phyloP scores from a whole-genome alignment of 2,888 invertebrate genomes.

The Ophion ventricosus region DNA sequence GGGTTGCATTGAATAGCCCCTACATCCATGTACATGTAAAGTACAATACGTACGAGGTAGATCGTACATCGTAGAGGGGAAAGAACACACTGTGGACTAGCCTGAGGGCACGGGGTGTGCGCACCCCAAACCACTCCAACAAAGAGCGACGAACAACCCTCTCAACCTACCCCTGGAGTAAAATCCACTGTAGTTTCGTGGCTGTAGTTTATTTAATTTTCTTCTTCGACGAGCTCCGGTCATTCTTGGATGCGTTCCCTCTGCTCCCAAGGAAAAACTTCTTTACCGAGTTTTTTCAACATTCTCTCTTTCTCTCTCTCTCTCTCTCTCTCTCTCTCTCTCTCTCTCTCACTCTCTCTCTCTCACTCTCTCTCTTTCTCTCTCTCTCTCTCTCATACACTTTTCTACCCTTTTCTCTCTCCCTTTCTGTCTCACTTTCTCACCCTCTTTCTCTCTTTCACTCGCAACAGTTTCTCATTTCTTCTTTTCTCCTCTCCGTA shows the following conservation, averaged over 20 bases:
- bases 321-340: neutral
- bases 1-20: neutral
- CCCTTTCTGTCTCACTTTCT: neutral
- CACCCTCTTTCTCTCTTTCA: neutral
- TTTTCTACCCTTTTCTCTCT: neutral
- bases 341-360: neutral
- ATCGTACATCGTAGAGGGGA: slow-evolving; percentile 26
- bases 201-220: slow-evolving; percentile 67
- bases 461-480: slow-evolving; percentile 5
- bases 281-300: slow-evolving; percentile 46
- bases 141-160: slow-evolving; percentile 38
- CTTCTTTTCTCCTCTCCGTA: slow-evolving; percentile 38
- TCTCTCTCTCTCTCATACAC: no score
- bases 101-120: slow-evolving; percentile 47
- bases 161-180: slow-evolving; percentile 32
- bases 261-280: slow-evolving; percentile 55
- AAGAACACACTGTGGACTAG: slow-evolving; percentile 14
- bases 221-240: slow-evolving; percentile 65
- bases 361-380: no score
- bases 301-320: slow-evolving; percentile 2
- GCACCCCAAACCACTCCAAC: slow-evolving; percentile 13
- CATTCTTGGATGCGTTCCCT: slow-evolving; percentile 60
- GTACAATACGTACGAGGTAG: neutral
- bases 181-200: slow-evolving; percentile 58
- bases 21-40: neutral